phyloP scores from a whole-genome alignment of 2,797 vertebrate genomes.

The Percopsis omiscomaycus region DNA sequence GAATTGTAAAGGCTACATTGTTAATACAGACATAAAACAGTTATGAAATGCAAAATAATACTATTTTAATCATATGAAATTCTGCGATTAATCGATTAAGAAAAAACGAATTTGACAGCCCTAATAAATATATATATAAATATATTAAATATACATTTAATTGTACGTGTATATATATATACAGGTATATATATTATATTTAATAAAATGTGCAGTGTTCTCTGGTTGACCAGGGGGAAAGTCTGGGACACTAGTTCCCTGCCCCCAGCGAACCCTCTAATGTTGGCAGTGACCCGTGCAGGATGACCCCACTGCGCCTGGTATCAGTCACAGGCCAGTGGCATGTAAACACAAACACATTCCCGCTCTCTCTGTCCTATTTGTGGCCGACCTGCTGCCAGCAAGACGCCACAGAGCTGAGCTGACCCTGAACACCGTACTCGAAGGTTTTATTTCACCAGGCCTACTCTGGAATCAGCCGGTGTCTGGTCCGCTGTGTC shows the following conservation, averaged over 20 bases:
- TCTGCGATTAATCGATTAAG: no score
- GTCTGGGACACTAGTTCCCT: background rate
- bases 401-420: slow-evolving; percentile 4
- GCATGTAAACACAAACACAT: slow-evolving; percentile 34
- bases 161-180: no score
- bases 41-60: no score
- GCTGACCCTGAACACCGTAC: slow-evolving; percentile 6
- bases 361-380: background rate
- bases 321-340: slow-evolving; percentile 28
- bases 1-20: no score
- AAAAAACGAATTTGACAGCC: no score
- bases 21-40: no score
- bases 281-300: slow-evolving; percentile 3
- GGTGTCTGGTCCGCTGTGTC: background rate
- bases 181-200: no score
- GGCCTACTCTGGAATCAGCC: background rate
- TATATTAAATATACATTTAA: no score
- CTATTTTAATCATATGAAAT: no score
- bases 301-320: slow-evolving; percentile 5
- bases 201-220: no score
- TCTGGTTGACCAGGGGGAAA: background rate
- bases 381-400: background rate
- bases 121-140: no score
- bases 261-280: background rate
- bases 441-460: slow-evolving; percentile 1